Evolutionary conservation across 2,113 vertebrate species (phyloP).

Genomic region (Chaetodon auriga): DNA sequence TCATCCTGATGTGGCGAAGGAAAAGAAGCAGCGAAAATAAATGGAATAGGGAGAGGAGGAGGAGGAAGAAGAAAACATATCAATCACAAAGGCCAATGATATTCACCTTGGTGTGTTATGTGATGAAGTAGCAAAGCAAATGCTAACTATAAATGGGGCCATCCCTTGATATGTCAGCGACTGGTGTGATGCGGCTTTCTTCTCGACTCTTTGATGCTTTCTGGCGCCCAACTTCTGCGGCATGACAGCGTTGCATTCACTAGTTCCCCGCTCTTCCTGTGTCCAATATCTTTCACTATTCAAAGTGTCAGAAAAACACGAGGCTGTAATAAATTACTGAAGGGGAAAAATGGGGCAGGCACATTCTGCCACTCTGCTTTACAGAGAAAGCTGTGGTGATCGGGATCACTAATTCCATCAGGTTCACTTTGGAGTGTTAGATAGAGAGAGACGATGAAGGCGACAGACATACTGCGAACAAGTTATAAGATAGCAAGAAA

Average conservation of each 20-base stretch:
- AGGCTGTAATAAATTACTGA: conserved; percentile 71
- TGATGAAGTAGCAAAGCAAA: conserved; percentile 75
- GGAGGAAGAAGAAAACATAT: conserved; percentile 69
- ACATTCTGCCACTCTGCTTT: conserved; percentile 36
- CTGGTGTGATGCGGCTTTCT: conserved; percentile 56
- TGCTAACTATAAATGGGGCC: conserved; percentile 63
- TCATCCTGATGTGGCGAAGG: conserved; percentile 66
- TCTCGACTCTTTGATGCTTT: conserved; percentile 73
- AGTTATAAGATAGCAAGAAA: not conserved
- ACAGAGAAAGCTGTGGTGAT: conserved; percentile 31
- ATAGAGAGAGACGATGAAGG: conserved; percentile 13
- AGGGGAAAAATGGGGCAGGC: conserved; percentile 17
- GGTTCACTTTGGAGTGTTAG: conserved; percentile 31
- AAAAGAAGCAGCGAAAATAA: conserved; percentile 55
- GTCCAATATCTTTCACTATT: conserved; percentile 78
- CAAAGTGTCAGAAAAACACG: conserved; percentile 77
- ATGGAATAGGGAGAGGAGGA: conserved; percentile 39
- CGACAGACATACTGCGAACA: not conserved
- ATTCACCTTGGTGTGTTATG: conserved; percentile 70
- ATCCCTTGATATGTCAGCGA: conserved; percentile 61
- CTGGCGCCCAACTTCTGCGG: conserved; percentile 56
- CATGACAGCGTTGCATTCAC: conserved; percentile 74
- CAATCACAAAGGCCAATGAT: conserved; percentile 72
- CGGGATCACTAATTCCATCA: conserved; percentile 56
- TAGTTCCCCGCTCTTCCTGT: conserved; percentile 49